These are phyloP conservation scores for Nomada ruficornis DNA, from an alignment of 2,888 invertebrate genomes.

Conservation along the genomic window DNA sequence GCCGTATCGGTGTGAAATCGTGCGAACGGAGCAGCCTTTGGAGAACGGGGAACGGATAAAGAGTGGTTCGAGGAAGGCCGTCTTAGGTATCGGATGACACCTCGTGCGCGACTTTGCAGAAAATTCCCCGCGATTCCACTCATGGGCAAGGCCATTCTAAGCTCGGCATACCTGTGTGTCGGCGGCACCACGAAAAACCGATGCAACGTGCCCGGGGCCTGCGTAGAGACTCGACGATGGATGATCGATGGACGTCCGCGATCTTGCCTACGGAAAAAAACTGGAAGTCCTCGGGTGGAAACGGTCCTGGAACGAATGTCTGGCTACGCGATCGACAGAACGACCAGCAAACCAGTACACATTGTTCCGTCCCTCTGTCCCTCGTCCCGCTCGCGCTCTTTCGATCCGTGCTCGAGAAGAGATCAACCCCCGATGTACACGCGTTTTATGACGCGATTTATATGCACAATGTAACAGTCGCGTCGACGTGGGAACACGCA, in stretches of 20 bases:
- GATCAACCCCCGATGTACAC: constrained; percentile 56
- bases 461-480: constrained; percentile 66
- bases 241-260: constrained; percentile 77
- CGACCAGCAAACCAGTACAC: constrained; percentile 49
- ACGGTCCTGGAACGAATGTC: constrained; percentile 44
- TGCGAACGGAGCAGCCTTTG: neutral
- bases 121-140: constrained; percentile 57
- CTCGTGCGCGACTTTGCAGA: constrained; percentile 45
- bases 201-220: constrained; percentile 42
- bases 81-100: constrained; percentile 50
- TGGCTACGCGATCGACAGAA: constrained; percentile 10
- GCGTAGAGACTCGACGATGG: constrained; percentile 53
- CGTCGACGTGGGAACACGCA: constrained; percentile 65
- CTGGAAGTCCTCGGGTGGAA: constrained; percentile 69
- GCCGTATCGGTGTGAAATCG: neutral
- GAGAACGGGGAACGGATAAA: constrained; percentile 2
- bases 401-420: neutral
- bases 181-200: constrained; percentile 69
- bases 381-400: neutral
- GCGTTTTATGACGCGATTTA: constrained; percentile 71
- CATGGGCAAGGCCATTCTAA: constrained; percentile 40
- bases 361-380: neutral
- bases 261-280: constrained; percentile 70
- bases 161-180: constrained; percentile 59
- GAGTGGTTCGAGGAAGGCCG: constrained; percentile 25